Base-by-base conservation (phyloP, 1,140 invertebrate species). In the Aradophagus sp. region DNA sequence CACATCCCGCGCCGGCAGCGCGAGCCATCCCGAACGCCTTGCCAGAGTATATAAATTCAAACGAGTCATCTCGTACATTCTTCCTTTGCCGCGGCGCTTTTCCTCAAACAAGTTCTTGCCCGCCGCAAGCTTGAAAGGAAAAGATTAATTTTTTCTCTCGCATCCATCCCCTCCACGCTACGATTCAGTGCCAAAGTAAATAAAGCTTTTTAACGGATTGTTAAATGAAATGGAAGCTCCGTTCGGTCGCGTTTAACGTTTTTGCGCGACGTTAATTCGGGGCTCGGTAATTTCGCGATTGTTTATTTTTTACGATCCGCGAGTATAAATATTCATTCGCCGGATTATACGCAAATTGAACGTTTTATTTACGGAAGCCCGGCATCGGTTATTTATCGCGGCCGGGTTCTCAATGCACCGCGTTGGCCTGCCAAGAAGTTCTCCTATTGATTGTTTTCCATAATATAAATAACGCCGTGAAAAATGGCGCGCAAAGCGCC, bases 21-120 rank as follows among this genome's bases (percentile, higher is more conserved):
- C 23, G 52, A 63, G 44, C 68, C 59, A 38, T 44, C 35, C 50
- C 52, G 48, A 63, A 63, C 68, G 61, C 36, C 68, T 72, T 61
- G 61, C 62, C 48, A 38, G 55, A 72, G 69, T 72, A 66, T 72
- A 72, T 72, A 72, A 72, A 72, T 72, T 72, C 69, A 66, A 72
- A 72, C 61, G 69, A 72, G 56, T 65, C 62, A 62, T 72, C 69
- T 58, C 56, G 50, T 66, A 62, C 62, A 61, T 66, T 62, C 62
- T 72, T 62, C 39, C 56, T 61, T 66, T 48, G 47, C 59, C 34
- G 50, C 32, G 29, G 36, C 38, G 14, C 56, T 58, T 63, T 63
- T 36, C 67, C 27, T 45, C 52, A 36, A 65, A 35, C 68, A 39
- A 65, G 61, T 72, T 72, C 55, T 72, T 61, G 34, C 48, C 39